phyloP scores from a whole-genome alignment of 2,113 vertebrate species.

The Seriola aureovittata region DNA sequence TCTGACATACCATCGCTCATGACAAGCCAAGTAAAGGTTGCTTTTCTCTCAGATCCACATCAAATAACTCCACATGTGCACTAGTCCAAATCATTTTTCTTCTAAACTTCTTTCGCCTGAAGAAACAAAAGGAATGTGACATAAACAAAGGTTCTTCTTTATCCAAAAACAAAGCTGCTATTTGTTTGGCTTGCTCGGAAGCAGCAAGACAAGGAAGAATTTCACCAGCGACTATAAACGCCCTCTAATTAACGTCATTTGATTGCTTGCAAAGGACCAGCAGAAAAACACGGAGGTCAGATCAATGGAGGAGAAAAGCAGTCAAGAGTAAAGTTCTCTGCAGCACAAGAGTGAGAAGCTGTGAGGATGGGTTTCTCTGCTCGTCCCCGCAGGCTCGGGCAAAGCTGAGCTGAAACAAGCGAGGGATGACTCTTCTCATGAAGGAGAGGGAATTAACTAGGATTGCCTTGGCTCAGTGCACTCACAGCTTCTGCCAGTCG shows the following conservation, averaged over 20 bases:
- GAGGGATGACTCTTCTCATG: slow-evolving; percentile 76
- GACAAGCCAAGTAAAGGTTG: slow-evolving; percentile 27
- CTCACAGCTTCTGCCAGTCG: slow-evolving; percentile 65
- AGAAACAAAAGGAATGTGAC: slow-evolving; percentile 43
- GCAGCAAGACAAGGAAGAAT: slow-evolving; percentile 23
- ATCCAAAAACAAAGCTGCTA: slow-evolving; percentile 34
- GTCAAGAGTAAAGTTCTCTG: slow-evolving; percentile 51
- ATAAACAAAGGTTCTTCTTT: slow-evolving; percentile 57
- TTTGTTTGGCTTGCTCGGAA: slow-evolving; percentile 38
- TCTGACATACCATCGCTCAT: slow-evolving; percentile 13
- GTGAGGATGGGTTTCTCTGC: slow-evolving; percentile 36
- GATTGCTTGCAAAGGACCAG: slow-evolving; percentile 26
- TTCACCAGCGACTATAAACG: slow-evolving; percentile 37
- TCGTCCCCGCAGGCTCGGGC: slow-evolving; percentile 66
- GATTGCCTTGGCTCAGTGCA: slow-evolving; percentile 77
- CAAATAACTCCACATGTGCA: slow-evolving; percentile 43
- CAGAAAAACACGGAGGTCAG: slow-evolving; percentile 28
- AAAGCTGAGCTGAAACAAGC: slow-evolving; percentile 66
- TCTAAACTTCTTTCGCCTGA: slow-evolving; percentile 33
- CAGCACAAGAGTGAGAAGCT: slow-evolving; percentile 40
- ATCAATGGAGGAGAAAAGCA: slow-evolving; percentile 40
- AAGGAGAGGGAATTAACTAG: slow-evolving; percentile 79
- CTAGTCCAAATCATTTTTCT: slow-evolving; percentile 35
- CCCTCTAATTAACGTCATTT: slow-evolving; percentile 61
- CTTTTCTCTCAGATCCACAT: slow-evolving; percentile 43